Conservation (phyloP, 2,888 invertebrate genomes). For the Sabatieria punctata region DNA sequence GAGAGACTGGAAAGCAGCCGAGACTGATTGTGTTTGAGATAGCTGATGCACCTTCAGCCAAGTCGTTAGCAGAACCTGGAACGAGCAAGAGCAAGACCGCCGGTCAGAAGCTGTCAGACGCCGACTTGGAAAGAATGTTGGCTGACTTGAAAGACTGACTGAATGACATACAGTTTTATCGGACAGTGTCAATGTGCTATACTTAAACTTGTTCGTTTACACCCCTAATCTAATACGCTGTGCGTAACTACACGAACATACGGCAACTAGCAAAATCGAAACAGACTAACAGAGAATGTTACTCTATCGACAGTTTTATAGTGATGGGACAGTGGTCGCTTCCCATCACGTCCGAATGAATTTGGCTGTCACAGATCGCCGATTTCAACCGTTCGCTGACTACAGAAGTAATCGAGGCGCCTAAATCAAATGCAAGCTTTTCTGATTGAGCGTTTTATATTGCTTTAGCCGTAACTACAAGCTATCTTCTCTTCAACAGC, state of each 20-base stretch:
- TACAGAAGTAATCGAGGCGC: constrained; percentile 85
- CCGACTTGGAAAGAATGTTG: constrained; percentile 13
- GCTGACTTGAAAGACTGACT: constrained; percentile 9
- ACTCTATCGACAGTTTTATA: constrained; percentile 53
- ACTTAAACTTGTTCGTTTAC: too few relatives aligned
- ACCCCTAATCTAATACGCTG: too few relatives aligned
- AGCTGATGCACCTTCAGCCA: constrained; percentile 9
- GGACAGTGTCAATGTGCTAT: too few relatives aligned
- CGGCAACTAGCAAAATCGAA: too few relatives aligned
- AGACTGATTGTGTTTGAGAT: constrained; percentile 6
- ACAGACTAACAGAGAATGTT: too few relatives aligned
- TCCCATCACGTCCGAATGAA: constrained; percentile 62
- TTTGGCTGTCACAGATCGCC: constrained; percentile 64
- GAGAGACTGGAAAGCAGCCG: background rate
- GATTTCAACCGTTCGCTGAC: constrained; percentile 56
- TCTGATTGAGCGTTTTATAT: too few relatives aligned
- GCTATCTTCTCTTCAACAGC: too few relatives aligned
- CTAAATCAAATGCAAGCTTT: too few relatives aligned
- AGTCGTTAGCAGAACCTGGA: background rate
- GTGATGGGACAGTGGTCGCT: constrained; percentile 95
- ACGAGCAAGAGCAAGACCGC: background rate
- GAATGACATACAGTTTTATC: too few relatives aligned
- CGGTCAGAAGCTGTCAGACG: constrained; percentile 9
- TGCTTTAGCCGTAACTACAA: too few relatives aligned
- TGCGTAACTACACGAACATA: too few relatives aligned